Evolutionary conservation across 2,797 vertebrate species (phyloP), one percentile per base, ranked within the genome.

Genomic region (Sandelia bainsii): DNA sequence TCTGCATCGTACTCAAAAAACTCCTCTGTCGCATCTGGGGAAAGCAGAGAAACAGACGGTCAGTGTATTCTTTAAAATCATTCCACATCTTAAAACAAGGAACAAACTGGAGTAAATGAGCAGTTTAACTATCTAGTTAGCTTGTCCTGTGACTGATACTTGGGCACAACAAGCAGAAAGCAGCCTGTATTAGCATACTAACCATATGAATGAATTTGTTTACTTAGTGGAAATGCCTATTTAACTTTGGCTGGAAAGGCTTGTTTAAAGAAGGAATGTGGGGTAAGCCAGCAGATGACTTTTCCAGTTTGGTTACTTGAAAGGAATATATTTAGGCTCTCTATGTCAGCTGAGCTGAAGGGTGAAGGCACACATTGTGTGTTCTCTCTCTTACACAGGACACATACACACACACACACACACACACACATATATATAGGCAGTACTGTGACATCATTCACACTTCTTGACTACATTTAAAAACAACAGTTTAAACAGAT

Each of bases 1-100:
- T 99, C 98, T 0, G 98, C 96, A 56, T 99, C 97, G 1, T 98
- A 99, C 90, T 99, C 98, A 37, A 98, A 99, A 90, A 97, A 99
- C 87, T 99, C 98, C 93, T 99, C 97, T 19, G 96, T 89, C 48
- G 95, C 94, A 92, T 99, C 98, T 99, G 80, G 42, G 81, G 7
- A 39, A 66, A 49, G 70, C 5, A 73, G 62, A 71, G 51, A 53
- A 51, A 57, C 19, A 71, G 29, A 22, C n/a, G 58, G 46, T 80
- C 44, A 77, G 64, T 8, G 11, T 16, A 17, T 42, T 17, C 29
- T 22, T 53, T 22, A 6, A 54, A 45, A 58, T 10, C 4, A 12
- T 6, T 19, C 44, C 16, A 56, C 16, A 37, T 39, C 13, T 19
- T 20, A 27, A 62, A 5, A 22, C 7, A 46, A 20, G n/a, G 3